phyloP scores from a whole-genome alignment of 2,797 vertebrate species.

The Bradypodion ventrale region DNA sequence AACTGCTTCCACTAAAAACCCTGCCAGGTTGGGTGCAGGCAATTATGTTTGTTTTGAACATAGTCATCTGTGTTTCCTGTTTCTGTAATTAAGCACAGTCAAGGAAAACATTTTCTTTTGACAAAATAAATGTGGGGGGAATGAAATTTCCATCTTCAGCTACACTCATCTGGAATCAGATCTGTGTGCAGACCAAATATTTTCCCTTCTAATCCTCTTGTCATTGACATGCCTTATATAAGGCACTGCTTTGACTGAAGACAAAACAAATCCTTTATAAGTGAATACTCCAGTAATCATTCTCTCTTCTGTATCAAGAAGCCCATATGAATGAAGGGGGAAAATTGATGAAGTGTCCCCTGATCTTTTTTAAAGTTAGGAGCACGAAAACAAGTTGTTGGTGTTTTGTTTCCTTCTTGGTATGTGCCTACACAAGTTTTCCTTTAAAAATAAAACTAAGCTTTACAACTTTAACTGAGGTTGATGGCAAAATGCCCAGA shows the following conservation, averaged over 20 bases:
- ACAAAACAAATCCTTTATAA: constrained; percentile 66
- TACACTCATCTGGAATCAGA: constrained; percentile 42
- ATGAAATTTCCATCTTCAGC: constrained; percentile 62
- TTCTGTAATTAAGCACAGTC: constrained; percentile 66
- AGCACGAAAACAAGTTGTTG: constrained; percentile 40
- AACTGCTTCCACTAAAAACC: constrained; percentile 39
- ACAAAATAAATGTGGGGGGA: constrained; percentile 68
- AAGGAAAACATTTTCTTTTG: constrained; percentile 60
- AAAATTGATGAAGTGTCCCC: constrained; percentile 52
- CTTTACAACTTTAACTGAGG: constrained; percentile 64
- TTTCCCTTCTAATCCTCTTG: constrained; percentile 37
- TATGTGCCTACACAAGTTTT: background rate
- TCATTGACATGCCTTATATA: constrained; percentile 49
- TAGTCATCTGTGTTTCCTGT: constrained; percentile 59
- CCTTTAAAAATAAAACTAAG: constrained; percentile 10
- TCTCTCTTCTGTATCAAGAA: constrained; percentile 55
- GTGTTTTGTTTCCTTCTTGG: constrained; percentile 20
- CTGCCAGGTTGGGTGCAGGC: constrained; percentile 57
- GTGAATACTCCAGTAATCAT: constrained; percentile 58
- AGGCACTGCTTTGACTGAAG: constrained; percentile 57
- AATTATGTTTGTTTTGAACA: constrained; percentile 42
- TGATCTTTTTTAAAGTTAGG: constrained; percentile 50
- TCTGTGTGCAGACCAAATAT: constrained; percentile 43
- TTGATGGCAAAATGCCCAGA: constrained; percentile 73
- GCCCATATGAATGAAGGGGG: constrained; percentile 17